Conservation (phyloP, 2,888 invertebrate species). For the Mechanitis messenoides region DNA sequence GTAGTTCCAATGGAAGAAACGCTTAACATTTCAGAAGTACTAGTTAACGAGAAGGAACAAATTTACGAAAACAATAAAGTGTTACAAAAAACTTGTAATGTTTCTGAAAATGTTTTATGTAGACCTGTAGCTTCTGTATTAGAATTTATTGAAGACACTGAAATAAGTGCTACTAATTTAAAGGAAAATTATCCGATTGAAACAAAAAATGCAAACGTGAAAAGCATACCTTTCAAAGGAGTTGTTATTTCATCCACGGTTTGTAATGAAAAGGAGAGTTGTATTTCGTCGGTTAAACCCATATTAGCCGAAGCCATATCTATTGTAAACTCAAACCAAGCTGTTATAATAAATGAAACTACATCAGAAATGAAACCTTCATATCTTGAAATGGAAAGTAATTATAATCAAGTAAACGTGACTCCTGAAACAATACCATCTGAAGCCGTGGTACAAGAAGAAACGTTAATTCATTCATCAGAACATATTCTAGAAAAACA, state of each 20-base stretch:
- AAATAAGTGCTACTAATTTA: neutral
- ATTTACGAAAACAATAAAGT: constrained; percentile 33
- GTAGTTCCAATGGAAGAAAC: constrained; percentile 45
- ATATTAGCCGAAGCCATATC: constrained; percentile 39
- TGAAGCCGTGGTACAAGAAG: constrained; percentile 76
- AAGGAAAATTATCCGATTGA: constrained; percentile 26
- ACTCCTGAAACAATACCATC: constrained; percentile 59
- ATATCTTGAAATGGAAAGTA: constrained; percentile 42
- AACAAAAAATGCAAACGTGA: constrained; percentile 64
- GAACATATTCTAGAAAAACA: constrained; percentile 51
- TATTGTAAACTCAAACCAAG: constrained; percentile 56
- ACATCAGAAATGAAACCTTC: constrained; percentile 62
- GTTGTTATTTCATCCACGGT: constrained; percentile 72
- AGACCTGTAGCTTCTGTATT: constrained; percentile 70
- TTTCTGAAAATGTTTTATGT: constrained; percentile 60
- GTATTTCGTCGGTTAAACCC: constrained; percentile 35
- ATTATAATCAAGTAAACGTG: constrained; percentile 48
- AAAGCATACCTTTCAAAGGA: constrained; percentile 73
- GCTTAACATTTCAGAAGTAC: constrained; percentile 52
- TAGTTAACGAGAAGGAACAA: constrained; percentile 61
- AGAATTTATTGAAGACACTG: constrained; percentile 37
- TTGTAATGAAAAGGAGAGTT: constrained; percentile 76
- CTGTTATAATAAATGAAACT: constrained; percentile 72
- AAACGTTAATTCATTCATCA: constrained; percentile 70
- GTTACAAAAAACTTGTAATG: constrained; percentile 45